Conservation (phyloP, 2,888 invertebrate species). For the Acrocera orbiculus region DNA sequence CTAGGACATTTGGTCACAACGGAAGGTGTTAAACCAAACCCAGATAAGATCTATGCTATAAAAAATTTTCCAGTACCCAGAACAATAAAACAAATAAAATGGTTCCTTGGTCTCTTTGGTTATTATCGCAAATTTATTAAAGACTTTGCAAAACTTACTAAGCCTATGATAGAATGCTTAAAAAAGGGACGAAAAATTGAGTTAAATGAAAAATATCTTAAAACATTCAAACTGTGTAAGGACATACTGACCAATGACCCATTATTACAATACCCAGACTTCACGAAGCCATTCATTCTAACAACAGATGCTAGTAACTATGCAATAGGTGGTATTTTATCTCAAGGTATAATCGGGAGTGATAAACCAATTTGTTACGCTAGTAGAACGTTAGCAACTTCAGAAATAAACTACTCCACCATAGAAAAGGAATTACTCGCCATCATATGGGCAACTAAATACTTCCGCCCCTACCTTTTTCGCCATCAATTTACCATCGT, state of each 20-base stretch:
- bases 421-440: constrained; percentile 8
- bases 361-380: constrained; percentile 8
- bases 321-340: constrained; percentile 4
- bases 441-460: constrained; percentile 7
- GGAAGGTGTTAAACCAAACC: constrained; percentile 20
- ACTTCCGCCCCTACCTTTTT: constrained; percentile 6
- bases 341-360: constrained; percentile 5
- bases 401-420: constrained; percentile 6
- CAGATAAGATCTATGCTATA: constrained; percentile 17
- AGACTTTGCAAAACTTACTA: constrained; percentile 10
- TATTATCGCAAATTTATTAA: constrained; percentile 13
- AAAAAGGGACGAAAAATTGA: constrained; percentile 7
- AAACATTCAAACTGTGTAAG: constrained; percentile 9
- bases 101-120: constrained; percentile 14
- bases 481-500: constrained; percentile 7
- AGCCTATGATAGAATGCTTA: constrained; percentile 9
- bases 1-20: constrained; percentile 21
- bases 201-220: constrained; percentile 2
- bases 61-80: constrained; percentile 15
- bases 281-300: constrained; percentile 2
- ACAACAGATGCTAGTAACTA: constrained; percentile 7
- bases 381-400: constrained; percentile 3
- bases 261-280: constrained; percentile 3
- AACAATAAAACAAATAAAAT: constrained; percentile 17
- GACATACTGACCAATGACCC: constrained; percentile 6